Percentiles rank a stretch among this genome's conserved stretches.
Conservation (phyloP, 2,888 invertebrate species). For the Elgonia sp. region DNA sequence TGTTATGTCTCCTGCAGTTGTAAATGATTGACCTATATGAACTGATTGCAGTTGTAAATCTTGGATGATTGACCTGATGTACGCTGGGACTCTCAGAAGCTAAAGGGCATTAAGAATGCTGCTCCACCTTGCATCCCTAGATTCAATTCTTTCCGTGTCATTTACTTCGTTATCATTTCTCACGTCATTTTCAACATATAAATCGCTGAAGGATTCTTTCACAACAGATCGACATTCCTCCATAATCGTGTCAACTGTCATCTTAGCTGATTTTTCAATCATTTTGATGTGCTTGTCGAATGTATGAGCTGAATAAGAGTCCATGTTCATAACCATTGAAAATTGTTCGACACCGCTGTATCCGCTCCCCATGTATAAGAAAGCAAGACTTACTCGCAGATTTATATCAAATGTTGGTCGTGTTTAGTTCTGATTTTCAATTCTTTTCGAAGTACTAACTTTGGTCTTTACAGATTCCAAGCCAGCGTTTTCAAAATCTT, state of each 20-base stretch:
- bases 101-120: no score
- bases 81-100: no score
- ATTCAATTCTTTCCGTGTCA: conserved; percentile 31
- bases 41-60: no score
- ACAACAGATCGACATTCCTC: conserved; percentile 34
- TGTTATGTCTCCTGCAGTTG: no score
- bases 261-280: conserved; percentile 17
- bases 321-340: conserved; percentile 57
- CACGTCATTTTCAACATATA: conserved; percentile 20
- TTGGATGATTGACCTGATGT: no score
- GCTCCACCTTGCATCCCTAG: no score
- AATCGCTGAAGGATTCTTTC: conserved; percentile 24
- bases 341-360: conserved; percentile 53
- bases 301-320: conserved; percentile 11
- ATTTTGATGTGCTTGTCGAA: conserved; percentile 34
- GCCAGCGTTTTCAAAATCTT: conserved; percentile 37
- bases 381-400: conserved; percentile 54
- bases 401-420: conserved; percentile 63
- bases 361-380: conserved; percentile 59
- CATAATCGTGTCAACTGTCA: conserved; percentile 41
- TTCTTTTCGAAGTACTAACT: conserved; percentile 40
- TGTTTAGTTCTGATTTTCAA: conserved; percentile 2
- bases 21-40: no score
- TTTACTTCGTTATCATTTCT: conserved; percentile 26
- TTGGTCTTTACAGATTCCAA: conserved; percentile 32